Evolutionary conservation across 2,888 invertebrate species (phyloP), one percentile per base, ranked within the genome.

Genomic region (Drosophila pegasa): DNA sequence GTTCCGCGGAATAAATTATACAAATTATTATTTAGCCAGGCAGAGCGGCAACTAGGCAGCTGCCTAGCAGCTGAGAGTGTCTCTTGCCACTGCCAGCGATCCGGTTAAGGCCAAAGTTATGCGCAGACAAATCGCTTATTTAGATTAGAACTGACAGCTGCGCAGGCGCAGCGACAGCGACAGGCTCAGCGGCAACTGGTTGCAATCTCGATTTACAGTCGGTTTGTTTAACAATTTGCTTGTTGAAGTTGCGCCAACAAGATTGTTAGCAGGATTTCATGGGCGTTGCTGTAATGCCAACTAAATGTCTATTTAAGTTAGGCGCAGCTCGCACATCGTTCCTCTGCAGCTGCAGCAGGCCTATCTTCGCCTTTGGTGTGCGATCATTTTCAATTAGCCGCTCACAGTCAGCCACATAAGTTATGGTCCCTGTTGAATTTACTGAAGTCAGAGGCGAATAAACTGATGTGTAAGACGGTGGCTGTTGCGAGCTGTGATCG

Each of bases 81-180:
- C n/a, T n/a, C 38, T 40, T 35, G 33, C 33, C 18, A 12, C 22
- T 54, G 47, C 45, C 12, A 12, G 27, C 62, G 58, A 80, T 61
- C 73, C 59, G 70, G 68, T 79, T 71, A 71, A 70, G 67, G 57
- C 60, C 40, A 52, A 58, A 84, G 80, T 86, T 86, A 87, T 79
- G 83, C 64, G 57, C 75, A 80, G 86, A 76, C 80, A 78, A 86
- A 81, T 88, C 81, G 86, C 84, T 78, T 83, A 81, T 78, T 87
- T 81, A 87, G 88, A 88, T 88, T 84, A 72, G 62, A 81, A 54
- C 58, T 69, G 88, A 76, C 86, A 86, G 70, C 71, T 67, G 55
- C 60, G 76, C 77, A 61, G 62, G 20, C 67, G 68, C 69, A 60
- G 57, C n/a, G 41, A 62, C 61, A 45, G n/a, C n/a, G n/a, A 71